Evolutionary conservation across 2,113 vertebrate genomes (phyloP).

Genomic region (Riparia riparia): DNA sequence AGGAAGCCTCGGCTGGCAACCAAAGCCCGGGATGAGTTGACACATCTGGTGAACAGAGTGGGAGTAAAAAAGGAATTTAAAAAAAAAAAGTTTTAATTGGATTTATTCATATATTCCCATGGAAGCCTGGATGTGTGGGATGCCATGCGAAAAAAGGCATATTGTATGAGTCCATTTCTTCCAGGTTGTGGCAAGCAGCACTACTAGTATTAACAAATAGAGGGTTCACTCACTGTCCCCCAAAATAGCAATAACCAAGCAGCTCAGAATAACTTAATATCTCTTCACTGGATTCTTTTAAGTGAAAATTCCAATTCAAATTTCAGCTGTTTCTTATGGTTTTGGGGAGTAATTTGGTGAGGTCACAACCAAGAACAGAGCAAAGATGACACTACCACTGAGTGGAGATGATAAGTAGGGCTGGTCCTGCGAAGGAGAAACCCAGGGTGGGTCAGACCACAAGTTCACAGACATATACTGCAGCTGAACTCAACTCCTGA

Average conservation of each 20-base stretch:
- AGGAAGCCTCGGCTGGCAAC: not conserved
- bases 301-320: not conserved
- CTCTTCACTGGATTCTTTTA: not conserved
- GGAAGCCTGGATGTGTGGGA: not conserved
- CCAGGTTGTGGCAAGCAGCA: not conserved
- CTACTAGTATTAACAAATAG: not conserved
- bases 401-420: not conserved
- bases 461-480: not conserved
- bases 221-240: not conserved
- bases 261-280: not conserved
- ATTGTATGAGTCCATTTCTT: not conserved
- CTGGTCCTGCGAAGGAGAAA: not conserved
- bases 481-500: not conserved
- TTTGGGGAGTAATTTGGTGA: not conserved
- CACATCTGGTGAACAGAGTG: conserved; percentile 48
- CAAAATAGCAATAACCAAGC: not conserved
- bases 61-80: not conserved
- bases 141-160: not conserved
- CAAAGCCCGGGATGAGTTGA: not conserved
- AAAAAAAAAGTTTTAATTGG: not conserved
- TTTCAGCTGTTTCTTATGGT: not conserved
- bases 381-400: not conserved
- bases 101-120: conserved; percentile 9
- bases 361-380: not conserved
- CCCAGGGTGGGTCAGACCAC: not conserved